A percentile compares a stretch with the other conserved stretches of the same genome.
Conservation (phyloP, 2,888 invertebrate species). For the Dastarcus helophoroides region DNA sequence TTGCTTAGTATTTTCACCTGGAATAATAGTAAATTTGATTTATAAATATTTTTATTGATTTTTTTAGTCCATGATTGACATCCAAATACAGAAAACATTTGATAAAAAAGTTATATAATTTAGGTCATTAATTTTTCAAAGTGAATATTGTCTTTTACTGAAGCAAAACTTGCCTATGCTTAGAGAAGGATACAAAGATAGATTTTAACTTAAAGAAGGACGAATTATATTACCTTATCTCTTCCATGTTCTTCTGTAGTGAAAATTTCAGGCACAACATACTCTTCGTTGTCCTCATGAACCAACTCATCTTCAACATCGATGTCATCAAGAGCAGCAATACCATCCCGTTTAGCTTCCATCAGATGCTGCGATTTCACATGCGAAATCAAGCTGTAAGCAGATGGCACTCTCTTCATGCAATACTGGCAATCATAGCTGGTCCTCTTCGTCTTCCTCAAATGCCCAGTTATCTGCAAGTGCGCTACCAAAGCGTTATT, state of each 20-base stretch:
- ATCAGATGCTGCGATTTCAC: slow-evolving; percentile 54
- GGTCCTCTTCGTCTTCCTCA: slow-evolving; percentile 18
- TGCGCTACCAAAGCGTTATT: slow-evolving; percentile 39
- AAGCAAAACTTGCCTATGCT: not conserved
- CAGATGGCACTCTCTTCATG: slow-evolving; percentile 57
- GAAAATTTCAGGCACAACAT: slow-evolving; percentile 20
- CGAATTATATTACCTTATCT: slow-evolving; percentile 17
- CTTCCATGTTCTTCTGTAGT: slow-evolving; percentile 14
- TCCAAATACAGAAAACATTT: too few relatives aligned
- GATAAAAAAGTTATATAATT: too few relatives aligned
- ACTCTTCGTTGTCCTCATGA: slow-evolving; percentile 19
- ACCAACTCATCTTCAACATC: slow-evolving; percentile 39
- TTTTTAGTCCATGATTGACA: too few relatives aligned
- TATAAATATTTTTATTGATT: slow-evolving; percentile 5
- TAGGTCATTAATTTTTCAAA: too few relatives aligned
- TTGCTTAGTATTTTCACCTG: slow-evolving; percentile 24
- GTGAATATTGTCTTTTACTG: too few relatives aligned
- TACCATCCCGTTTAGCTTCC: slow-evolving; percentile 52
- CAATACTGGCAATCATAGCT: slow-evolving; percentile 60
- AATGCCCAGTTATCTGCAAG: slow-evolving; percentile 47
- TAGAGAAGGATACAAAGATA: not conserved
- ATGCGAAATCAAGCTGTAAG: slow-evolving; percentile 59
- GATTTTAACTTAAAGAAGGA: too few relatives aligned
- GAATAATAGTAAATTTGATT: too few relatives aligned
- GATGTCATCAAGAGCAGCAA: slow-evolving; percentile 43